Evolutionary conservation across 2,888 invertebrate genomes (phyloP).

Genomic region (Parelbella ahira): DNA sequence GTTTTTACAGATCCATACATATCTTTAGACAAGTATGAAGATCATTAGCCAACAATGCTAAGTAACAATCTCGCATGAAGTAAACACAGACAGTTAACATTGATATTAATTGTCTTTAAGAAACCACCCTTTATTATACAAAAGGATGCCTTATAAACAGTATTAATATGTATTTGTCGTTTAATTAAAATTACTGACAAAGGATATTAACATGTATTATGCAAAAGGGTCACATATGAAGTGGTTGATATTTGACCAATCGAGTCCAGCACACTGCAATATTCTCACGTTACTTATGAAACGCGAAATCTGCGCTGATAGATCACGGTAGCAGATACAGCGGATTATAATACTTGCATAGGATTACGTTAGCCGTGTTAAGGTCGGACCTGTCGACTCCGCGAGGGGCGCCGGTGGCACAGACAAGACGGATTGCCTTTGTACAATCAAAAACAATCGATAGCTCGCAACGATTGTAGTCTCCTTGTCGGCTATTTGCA

Average conservation of each 20-base stretch:
- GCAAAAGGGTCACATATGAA: too few species aligned
- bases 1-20: too few species aligned
- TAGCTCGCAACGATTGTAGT: constrained; percentile 19
- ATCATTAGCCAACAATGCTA: too few species aligned
- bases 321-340: constrained; percentile 17
- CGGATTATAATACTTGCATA: constrained; percentile 18
- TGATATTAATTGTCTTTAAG: too few species aligned
- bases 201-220: too few species aligned
- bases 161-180: too few species aligned
- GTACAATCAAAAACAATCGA: constrained; percentile 26
- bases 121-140: too few species aligned
- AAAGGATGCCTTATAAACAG: too few species aligned
- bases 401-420: constrained; percentile 16
- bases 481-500: constrained; percentile 23
- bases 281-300: constrained; percentile 24
- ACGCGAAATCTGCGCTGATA: constrained; percentile 17
- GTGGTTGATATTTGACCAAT: constrained; percentile 7
- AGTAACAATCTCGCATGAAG: too few species aligned
- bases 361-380: constrained; percentile 19
- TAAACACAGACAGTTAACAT: too few species aligned
- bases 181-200: too few species aligned
- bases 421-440: constrained; percentile 22
- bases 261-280: constrained; percentile 8
- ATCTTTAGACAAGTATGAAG: too few species aligned
- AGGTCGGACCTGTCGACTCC: constrained; percentile 21